Evolutionary conservation across 2,113 vertebrate genomes (phyloP).

Genomic region (Drymodes brunneopygia): DNA sequence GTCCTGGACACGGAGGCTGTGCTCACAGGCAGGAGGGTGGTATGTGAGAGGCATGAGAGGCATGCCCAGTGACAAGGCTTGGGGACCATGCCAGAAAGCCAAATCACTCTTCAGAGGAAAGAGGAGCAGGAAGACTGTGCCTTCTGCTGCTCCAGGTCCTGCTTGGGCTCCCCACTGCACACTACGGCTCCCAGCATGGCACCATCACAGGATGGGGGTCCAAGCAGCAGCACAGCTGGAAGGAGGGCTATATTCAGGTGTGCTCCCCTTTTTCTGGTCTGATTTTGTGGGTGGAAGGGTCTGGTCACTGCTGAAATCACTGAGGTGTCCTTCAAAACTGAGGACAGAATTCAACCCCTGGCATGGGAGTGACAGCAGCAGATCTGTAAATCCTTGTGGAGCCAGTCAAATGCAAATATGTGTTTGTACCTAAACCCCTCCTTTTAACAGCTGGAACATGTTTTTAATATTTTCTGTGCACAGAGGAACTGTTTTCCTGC

Average conservation of each 20-base stretch:
- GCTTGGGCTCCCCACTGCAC: background rate
- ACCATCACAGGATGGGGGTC: background rate
- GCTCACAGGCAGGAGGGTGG: rapidly evolving
- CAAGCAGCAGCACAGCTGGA: background rate
- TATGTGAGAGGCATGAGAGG: background rate
- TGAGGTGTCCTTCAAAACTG: background rate
- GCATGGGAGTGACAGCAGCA: background rate
- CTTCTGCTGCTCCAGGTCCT: background rate
- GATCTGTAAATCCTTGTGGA: background rate
- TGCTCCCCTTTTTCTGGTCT: background rate
- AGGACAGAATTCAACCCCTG: background rate
- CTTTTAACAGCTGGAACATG: background rate
- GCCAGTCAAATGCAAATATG: background rate
- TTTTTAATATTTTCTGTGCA: background rate
- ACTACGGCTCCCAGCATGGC: background rate
- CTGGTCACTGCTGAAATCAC: background rate
- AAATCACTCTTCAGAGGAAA: background rate
- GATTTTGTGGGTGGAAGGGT: background rate
- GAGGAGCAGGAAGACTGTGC: background rate
- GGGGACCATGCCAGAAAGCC: background rate
- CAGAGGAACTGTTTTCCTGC: background rate
- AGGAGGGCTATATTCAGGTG: background rate
- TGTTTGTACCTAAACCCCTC: background rate
- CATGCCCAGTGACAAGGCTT: background rate
- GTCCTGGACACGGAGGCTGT: background rate